Evolutionary conservation across 2,113 vertebrate genomes (phyloP), one percentile per base, ranked within the genome.

Genomic region (Oophaga pumilio): DNA sequence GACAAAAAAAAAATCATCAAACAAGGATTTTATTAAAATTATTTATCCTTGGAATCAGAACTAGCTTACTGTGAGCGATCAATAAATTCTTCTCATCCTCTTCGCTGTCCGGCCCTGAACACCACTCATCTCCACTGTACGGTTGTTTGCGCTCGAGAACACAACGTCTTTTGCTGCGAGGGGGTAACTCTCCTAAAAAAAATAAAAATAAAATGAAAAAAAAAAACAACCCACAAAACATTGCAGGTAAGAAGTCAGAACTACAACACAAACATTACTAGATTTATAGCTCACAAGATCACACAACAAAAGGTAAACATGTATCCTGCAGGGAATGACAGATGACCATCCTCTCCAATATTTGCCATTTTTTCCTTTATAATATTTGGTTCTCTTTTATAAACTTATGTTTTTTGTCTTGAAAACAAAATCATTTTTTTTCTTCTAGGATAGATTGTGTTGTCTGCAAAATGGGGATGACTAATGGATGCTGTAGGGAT

Each of bases 101-200:
- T 89, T 99, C 98, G 0, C 97, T 98, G 92, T 99, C 97, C 0
- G 97, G 96, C 13, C 98, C 98, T 0, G 98, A 99, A 91, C 97
- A 99, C 98, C 98, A 99, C 88, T 99, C 98, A 89, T 99, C 98
- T 53, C 98, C 98, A 0, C 98, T 99, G 91, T 99, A 99, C 0
- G 98, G 98, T 94, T 99, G 98, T 90, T 99, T 99, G 93, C 97
- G 95, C 87, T 98, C 97, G 93, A 99, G 92, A 88, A 99, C 98
- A 24, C 98, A 99, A 24, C 98, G 96, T 0, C 98, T 94, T 92
- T 99, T 99, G 86, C 97, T 98, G 18, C 98, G 96, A 78, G 97
- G 96, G 82, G 96, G 96, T 87, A 96, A 95, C 90, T 98, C 97
- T 92, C 92, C 95, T 95, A 90, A 5, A 66, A 59, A 74, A 49